Evolutionary conservation across 2,113 vertebrate species (phyloP), one percentile per base, ranked within the genome.

Genomic region (Raja brachyura): DNA sequence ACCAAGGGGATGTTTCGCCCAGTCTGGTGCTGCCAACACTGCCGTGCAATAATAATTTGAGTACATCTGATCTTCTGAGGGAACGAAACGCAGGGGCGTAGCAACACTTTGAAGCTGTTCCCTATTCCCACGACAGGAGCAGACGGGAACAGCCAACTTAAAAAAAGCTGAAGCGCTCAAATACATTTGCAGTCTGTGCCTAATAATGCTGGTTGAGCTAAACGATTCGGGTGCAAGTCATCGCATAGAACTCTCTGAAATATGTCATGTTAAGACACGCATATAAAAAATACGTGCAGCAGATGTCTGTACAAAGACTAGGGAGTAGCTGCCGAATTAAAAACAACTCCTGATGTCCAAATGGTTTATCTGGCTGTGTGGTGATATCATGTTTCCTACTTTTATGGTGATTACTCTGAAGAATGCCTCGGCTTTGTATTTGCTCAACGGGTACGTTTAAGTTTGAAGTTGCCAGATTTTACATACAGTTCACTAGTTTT

Each of bases 81-180:
- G 2, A n/a, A 31, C 14, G 63, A 63, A 88, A 88, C 31, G 13
- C 4, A 61, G 56, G 81, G 25, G 25, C 0, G 54, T 28, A 16
- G 25, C 16, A 31, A 0, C 59, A 63, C 8, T 10, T 31, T 31
- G 9, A 56, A 66, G 59, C 28, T 4, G n/a, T 61, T 88, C 59
- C 31, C 83, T 63, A n/a, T 14, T 31, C 56, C 83, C 56, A 66
- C 83, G 63, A 31, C 31, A 63, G 83, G 83, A 63, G 20, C 81
- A 85, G 54, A 61, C 59, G 81, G 81, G 81, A 85, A 10, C 61
- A n/a, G 56, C 83, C 31, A n/a, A 7, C 83, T 63, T 31, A 88
- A 66, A 28, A 28, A 5, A n/a, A 86, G 83, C n/a, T n/a, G 59
- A n/a, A 88, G 83, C 83, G n/a, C 11, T 88, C 83, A 88, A 88